phyloP scores from a whole-genome alignment of 1,140 invertebrate species.

The Orius insidiosus region DNA sequence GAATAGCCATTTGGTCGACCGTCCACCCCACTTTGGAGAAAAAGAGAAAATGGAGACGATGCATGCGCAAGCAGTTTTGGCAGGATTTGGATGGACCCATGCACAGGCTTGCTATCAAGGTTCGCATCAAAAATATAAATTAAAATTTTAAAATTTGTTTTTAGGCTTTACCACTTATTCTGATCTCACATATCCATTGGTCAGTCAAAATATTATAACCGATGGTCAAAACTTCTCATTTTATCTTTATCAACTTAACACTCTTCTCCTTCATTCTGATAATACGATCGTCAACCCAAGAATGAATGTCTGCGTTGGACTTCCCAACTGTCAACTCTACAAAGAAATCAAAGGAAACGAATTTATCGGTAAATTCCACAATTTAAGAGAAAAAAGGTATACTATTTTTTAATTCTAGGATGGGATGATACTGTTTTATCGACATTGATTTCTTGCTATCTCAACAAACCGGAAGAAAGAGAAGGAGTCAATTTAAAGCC shows the following conservation, averaged over 20 bases:
- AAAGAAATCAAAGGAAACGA: constrained; percentile 43
- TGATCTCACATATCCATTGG: constrained; percentile 74
- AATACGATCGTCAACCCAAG: constrained; percentile 41
- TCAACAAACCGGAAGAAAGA: constrained; percentile 43
- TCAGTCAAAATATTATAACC: constrained; percentile 66
- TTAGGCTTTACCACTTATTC: constrained; percentile 72
- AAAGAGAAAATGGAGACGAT: constrained; percentile 41
- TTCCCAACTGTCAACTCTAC: constrained; percentile 49
- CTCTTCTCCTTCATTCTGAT: constrained; percentile 43
- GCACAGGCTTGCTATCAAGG: constrained; percentile 68
- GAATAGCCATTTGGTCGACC: constrained; percentile 31
- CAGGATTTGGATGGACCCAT: constrained; percentile 61
- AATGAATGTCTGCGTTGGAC: constrained; percentile 69
- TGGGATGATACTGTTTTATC: constrained; percentile 68
- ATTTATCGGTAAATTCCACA: constrained; percentile 14
- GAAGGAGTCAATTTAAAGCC: constrained; percentile 49
- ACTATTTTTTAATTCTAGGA: constrained; percentile 22
- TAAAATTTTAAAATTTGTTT: constrained; percentile 19
- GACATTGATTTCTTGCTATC: constrained; percentile 54
- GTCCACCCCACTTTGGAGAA: constrained; percentile 27
- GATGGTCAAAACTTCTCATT: constrained; percentile 72
- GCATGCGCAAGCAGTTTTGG: constrained; percentile 49
- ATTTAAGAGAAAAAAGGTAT: background rate
- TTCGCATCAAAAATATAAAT: constrained; percentile 20
- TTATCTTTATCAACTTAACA: constrained; percentile 78